These are phyloP conservation scores for Nothoprocta perdicaria DNA, from an alignment of 2,113 vertebrate species.

Conservation along the genomic window DNA sequence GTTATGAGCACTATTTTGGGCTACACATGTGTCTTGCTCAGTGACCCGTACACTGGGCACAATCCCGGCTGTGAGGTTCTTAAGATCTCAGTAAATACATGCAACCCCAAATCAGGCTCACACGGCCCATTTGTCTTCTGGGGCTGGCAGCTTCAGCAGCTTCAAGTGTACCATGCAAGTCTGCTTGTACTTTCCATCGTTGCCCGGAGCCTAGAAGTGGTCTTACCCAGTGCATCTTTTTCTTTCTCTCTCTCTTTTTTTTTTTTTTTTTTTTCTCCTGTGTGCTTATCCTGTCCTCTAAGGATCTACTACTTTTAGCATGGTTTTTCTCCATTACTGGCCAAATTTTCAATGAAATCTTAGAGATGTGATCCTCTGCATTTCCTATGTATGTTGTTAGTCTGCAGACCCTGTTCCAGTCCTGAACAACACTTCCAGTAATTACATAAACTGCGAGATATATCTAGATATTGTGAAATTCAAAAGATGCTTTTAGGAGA, in stretches of 20 bases:
- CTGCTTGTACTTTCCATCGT: fast-evolving
- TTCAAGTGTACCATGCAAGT: no score
- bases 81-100: fast-evolving
- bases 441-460: neutral
- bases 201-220: fast-evolving
- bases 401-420: neutral
- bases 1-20: no score
- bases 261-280: no score
- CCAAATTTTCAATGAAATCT: neutral
- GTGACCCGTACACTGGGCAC: no score
- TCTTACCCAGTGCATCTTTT: neutral
- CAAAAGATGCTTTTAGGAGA: neutral
- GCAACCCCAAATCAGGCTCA: no score
- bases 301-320: neutral
- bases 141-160: no score
- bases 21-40: no score
- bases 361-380: neutral
- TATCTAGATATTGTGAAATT: neutral
- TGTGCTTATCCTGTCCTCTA: neutral
- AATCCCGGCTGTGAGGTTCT: no score
- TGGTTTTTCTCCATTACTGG: neutral
- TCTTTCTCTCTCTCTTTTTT: fast-evolving
- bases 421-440: neutral
- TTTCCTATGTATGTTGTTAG: neutral
- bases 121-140: no score